These are phyloP conservation scores for Lindbergichthys nudifrons DNA, from an alignment of 2,797 vertebrate genomes.

Conservation along the genomic window DNA sequence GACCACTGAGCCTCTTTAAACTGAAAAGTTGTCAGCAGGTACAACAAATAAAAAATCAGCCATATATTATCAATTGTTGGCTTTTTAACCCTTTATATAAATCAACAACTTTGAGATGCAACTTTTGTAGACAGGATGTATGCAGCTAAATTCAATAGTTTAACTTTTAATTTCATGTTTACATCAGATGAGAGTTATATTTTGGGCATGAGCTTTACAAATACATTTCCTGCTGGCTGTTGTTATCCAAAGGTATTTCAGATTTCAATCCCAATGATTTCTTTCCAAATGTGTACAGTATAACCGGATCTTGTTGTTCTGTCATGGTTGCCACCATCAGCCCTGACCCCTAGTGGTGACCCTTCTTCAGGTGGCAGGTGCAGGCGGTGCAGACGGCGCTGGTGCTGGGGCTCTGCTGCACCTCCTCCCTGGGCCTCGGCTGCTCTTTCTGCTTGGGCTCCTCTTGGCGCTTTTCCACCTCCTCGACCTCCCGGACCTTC, in stretches of 20 bases:
- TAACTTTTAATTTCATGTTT: neutral
- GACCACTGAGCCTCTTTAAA: neutral
- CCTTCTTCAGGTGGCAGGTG: constrained; percentile 85
- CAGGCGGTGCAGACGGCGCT: constrained; percentile 77
- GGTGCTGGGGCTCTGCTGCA: constrained; percentile 62
- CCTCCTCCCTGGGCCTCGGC: constrained; percentile 69
- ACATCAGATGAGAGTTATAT: neutral
- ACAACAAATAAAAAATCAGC: neutral
- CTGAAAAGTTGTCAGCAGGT: neutral
- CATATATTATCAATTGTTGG: neutral
- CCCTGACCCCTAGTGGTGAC: constrained; percentile 60
- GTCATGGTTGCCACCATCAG: constrained; percentile 4
- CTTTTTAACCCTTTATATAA: constrained; percentile 3
- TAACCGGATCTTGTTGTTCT: constrained; percentile 17
- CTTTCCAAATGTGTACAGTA: neutral
- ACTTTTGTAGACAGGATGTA: constrained; percentile 13
- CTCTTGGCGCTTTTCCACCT: constrained; percentile 69
- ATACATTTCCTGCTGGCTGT: neutral
- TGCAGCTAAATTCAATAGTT: constrained; percentile 1
- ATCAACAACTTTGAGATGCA: constrained; percentile 7
- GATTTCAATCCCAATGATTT: neutral
- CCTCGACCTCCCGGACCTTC: constrained; percentile 67
- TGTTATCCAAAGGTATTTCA: constrained; percentile 1
- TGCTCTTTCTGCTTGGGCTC: constrained; percentile 76
- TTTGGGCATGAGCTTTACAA: constrained; percentile 12